Evolutionary conservation across 2,797 vertebrate species (phyloP), one percentile per base, ranked within the genome.

Genomic region (Alcedo quadribrachys): DNA sequence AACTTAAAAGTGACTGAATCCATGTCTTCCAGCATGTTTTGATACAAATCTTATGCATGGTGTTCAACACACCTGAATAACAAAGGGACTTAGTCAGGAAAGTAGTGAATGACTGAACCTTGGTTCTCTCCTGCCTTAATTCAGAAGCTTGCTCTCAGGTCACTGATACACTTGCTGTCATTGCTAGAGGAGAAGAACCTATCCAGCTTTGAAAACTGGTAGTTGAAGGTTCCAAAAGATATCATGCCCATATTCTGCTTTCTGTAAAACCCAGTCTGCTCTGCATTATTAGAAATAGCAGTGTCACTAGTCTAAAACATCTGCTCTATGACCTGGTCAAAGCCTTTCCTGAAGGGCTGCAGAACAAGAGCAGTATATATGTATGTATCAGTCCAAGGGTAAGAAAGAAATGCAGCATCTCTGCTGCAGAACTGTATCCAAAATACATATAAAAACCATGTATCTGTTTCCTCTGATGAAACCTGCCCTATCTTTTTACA

Each of bases 401-500:
- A 37, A 32, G 33, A 58, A 30, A 69, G 24, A 73, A 66, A 73
- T 57, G 35, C 55, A 76, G 65, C 27, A 48, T 51, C 9, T 18
- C 40, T 79, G 53, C 42, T 62, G 12, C 21, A 51, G 32, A 79
- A 58, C 24, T 81, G 35, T 24, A 42, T 65, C 50, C 21, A 84
- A 62, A 90, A 84, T 66, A 35, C 10, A 3, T 24, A 11, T 33
- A 6, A 9, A 53, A 53, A 61, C 53, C 25, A 27, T 14, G 2
- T n/a, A 11, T 45, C 12, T 55, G 2, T 77, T 32, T 40, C 19
- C 10, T 87, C 33, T 81, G 28, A 73, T 70, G 82, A 67, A 69
- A 60, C 40, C 14, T 67, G 14, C 68, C 37, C 42, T 85, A 12
- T 74, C 3, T 96, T 35, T 96, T 96, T 89, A 32, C 97, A 99